Evolutionary conservation across 2,888 invertebrate species (phyloP), one percentile per base, ranked within the genome.

Genomic region (Isoperla grammatica): DNA sequence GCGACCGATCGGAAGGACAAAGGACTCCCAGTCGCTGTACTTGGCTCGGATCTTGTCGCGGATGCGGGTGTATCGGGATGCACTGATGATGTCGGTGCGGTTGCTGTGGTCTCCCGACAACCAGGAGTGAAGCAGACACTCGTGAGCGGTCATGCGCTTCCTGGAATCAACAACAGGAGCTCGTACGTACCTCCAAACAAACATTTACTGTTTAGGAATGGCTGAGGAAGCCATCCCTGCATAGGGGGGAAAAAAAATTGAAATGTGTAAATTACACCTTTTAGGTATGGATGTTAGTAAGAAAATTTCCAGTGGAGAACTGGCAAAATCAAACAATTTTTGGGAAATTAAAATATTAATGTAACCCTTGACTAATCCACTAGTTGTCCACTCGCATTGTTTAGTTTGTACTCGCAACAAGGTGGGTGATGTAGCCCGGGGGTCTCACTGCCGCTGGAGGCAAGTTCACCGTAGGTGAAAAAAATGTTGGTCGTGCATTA

Each of bases 101-200:
- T 77, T 80, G 42, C 86, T 85, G 64, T 89, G 88, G 72, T 91
- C 92, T 43, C 94, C 94, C 57, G 88, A 88, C 68, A 99, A 78
- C 99, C 99, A 99, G 43, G 90, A 80, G 79, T 99, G 99, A 59
- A 93, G 77, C 39, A 99, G 76, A 71, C 97, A 95, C 77, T 99
- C 98, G 79, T 98, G 96, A 0, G 98, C 95, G 0, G 95, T 99
- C 90, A 99, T 87, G 70, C 99, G 90, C 75, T 95, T 93, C 71
- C 91, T 92, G 70, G 2, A 76, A 71, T 6, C 15, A 45, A 17
- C 19, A 45, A 13, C 2, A n/a, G n/a, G n/a, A n/a, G n/a, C n/a
- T n/a, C n/a, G n/a, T n/a, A n/a, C n/a, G n/a, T n/a, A n/a, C n/a
- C n/a, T n/a, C n/a, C n/a, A n/a, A n/a, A n/a, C 12, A 39, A 39